These are phyloP conservation scores for Burhinus bistriatus DNA, from an alignment of 2,113 vertebrate genomes.

Conservation along the genomic window DNA sequence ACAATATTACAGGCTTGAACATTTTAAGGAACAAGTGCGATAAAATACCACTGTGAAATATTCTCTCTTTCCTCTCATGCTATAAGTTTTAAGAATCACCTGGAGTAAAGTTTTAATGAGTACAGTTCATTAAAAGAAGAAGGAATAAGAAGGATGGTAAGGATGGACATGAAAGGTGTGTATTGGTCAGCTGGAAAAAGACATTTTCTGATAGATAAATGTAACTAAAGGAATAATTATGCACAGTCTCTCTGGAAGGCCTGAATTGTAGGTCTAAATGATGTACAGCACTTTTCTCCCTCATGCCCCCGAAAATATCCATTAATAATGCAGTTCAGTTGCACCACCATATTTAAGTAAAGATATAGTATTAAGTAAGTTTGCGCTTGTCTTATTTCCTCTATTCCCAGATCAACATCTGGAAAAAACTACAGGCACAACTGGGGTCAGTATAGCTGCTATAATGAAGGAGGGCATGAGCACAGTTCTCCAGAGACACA, in stretches of 20 bases:
- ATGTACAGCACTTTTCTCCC: background rate
- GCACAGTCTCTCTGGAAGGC: background rate
- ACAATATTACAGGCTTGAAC: slow-evolving; percentile 60
- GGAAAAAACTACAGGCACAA: background rate
- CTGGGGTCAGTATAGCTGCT: background rate
- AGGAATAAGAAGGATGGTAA: background rate
- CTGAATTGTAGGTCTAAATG: background rate
- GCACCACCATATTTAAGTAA: background rate
- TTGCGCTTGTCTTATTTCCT: background rate
- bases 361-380: background rate
- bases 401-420: background rate
- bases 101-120: background rate
- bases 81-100: slow-evolving; percentile 22
- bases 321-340: background rate
- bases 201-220: background rate
- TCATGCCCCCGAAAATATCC: background rate
- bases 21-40: slow-evolving; percentile 39
- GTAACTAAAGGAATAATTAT: background rate
- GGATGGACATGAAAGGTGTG: background rate
- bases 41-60: slow-evolving; percentile 52
- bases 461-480: background rate
- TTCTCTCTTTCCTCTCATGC: background rate
- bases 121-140: background rate
- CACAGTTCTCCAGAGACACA: background rate
- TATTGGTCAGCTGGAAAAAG: background rate